A percentile compares a stretch with the other conserved stretches of the same genome.
Conservation (phyloP, 2,797 vertebrate species). For the Triplophysa bombifrons region DNA sequence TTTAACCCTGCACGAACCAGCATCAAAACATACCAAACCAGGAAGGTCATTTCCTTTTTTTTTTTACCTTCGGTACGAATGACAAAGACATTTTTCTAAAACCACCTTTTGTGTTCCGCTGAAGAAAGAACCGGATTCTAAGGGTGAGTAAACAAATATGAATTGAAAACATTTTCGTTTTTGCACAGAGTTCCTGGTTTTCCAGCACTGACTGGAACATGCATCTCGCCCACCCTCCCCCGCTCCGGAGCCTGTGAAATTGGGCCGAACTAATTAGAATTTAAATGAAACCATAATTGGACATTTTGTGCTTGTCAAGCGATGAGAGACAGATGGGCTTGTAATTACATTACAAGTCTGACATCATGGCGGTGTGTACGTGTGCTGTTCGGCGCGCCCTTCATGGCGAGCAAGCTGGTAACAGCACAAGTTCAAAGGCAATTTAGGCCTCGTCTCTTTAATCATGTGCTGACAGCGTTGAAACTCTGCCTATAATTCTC, state of each 20-base stretch:
- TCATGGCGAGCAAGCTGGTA: conserved; percentile 80
- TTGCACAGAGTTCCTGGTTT: conserved; percentile 53
- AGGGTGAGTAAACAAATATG: neutral
- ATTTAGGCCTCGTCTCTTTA: conserved; percentile 73
- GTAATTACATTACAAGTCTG: conserved; percentile 99
- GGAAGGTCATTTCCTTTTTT: no score
- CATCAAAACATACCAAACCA: no score
- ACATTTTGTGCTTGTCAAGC: conserved; percentile 99
- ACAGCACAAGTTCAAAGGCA: conserved; percentile 71
- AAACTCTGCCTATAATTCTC: conserved; percentile 48
- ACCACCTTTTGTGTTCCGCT: neutral
- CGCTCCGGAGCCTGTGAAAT: conserved; percentile 86
- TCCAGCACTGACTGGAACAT: conserved; percentile 62
- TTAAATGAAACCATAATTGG: conserved; percentile 99
- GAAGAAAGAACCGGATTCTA: neutral
- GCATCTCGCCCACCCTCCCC: conserved; percentile 78
- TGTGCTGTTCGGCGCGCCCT: conserved; percentile 84
- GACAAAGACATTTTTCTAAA: neutral
- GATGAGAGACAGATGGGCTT: conserved; percentile 98
- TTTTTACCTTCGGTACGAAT: neutral
- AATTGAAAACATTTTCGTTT: neutral
- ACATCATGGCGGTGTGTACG: conserved; percentile 79
- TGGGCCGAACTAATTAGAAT: conserved; percentile 99
- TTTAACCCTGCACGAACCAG: no score
- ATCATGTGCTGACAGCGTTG: conserved; percentile 63